phyloP scores from a whole-genome alignment of 1,140 invertebrate genomes.

The Delia radicum region DNA sequence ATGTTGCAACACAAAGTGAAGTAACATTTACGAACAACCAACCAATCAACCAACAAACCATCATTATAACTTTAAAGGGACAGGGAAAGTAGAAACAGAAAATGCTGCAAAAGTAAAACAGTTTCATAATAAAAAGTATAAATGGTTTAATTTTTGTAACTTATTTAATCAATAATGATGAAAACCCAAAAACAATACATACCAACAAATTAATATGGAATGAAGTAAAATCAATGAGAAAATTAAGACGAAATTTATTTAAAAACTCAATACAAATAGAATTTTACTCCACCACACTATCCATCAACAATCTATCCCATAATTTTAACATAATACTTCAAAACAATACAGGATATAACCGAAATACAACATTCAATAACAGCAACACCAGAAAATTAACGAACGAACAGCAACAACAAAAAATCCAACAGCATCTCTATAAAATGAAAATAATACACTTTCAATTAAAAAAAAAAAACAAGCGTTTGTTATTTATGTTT shows the following conservation, averaged over 20 bases:
- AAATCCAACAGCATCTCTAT: background rate
- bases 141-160: background rate
- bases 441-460: conserved; percentile 10
- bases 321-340: background rate
- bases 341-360: background rate
- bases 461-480: conserved; percentile 1
- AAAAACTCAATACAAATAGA: background rate
- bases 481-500: conserved; percentile 24
- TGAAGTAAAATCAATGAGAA: background rate
- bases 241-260: background rate
- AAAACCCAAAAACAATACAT: too few species aligned
- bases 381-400: background rate
- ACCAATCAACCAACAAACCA: conserved; percentile 8
- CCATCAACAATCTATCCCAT: background rate
- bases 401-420: background rate
- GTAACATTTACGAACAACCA: conserved; percentile 14
- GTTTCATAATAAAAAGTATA: conserved; percentile 1
- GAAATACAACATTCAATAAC: background rate
- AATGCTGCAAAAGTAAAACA: background rate
- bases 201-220: too few species aligned
- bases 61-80: background rate
- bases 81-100: background rate
- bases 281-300: background rate
- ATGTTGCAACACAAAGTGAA: conserved; percentile 9
- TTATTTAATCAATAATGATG: background rate